These are phyloP conservation scores for Eulemur mongoz DNA, from an alignment of 2,797 vertebrate genomes.

Conservation along the genomic window DNA sequence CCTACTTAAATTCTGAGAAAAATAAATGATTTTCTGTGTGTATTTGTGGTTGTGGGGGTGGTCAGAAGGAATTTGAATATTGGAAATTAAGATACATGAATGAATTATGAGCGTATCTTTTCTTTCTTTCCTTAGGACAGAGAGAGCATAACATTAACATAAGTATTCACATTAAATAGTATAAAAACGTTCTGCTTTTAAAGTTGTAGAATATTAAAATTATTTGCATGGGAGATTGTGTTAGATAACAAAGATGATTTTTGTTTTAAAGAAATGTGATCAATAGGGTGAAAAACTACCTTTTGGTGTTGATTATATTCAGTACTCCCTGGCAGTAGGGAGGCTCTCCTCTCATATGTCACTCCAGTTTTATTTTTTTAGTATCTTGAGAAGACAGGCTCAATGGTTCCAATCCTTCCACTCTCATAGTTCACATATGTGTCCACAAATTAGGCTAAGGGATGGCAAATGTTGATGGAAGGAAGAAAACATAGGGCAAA, in stretches of 20 bases:
- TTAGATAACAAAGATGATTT: neutral
- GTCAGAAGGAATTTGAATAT: neutral
- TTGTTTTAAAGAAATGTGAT: neutral
- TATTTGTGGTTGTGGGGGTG: neutral
- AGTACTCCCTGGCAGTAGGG: neutral
- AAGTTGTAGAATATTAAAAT: neutral
- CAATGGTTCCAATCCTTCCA: neutral
- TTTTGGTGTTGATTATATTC: neutral
- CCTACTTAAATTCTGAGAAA: neutral
- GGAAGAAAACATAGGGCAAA: neutral
- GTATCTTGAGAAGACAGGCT: neutral
- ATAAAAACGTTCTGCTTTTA: neutral
- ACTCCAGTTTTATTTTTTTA: neutral
- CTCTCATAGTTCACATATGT: neutral
- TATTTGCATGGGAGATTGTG: neutral
- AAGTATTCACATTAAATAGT: neutral
- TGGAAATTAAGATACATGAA: constrained; percentile 26
- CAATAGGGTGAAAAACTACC: neutral
- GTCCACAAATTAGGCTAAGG: neutral
- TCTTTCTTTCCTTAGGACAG: neutral
- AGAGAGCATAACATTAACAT: neutral
- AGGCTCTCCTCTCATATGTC: neutral
- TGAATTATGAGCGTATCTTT: neutral
- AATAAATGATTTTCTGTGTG: neutral
- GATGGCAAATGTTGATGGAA: neutral